Evolutionary conservation across 2,888 invertebrate species (phyloP).

Genomic region (Phytoseiulus persimilis): DNA sequence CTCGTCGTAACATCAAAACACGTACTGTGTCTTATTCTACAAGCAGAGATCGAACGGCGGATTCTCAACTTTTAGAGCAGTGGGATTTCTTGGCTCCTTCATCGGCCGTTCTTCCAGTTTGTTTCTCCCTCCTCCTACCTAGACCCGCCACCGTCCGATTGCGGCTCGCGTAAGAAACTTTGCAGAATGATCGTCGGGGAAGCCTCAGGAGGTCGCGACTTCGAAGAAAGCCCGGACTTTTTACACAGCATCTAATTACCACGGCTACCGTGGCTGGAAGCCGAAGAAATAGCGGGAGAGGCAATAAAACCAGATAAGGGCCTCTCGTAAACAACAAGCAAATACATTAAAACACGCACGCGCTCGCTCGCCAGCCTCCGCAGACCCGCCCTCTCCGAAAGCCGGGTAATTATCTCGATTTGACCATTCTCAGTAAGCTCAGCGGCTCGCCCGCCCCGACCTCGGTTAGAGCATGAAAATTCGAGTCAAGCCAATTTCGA

Average conservation of each 20-base stretch:
- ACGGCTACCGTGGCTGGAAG: neutral
- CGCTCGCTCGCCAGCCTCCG: neutral
- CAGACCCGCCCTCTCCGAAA: neutral
- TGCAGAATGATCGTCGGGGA: neutral
- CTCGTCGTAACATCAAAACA: neutral
- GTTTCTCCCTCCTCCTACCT: too few relatives aligned
- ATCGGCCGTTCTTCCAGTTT: too few relatives aligned
- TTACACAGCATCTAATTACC: neutral
- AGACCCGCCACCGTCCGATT: neutral
- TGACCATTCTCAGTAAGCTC: neutral
- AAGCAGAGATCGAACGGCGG: neutral
- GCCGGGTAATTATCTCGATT: neutral
- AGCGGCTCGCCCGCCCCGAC: neutral
- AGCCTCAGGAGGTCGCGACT: neutral
- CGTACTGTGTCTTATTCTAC: neutral
- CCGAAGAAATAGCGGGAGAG: neutral
- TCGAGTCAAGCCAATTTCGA: neutral
- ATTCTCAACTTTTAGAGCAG: neutral
- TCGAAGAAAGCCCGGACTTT: neutral
- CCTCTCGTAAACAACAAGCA: slow-evolving; percentile 5
- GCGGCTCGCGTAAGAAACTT: neutral
- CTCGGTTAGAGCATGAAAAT: neutral
- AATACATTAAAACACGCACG: slow-evolving; percentile 5
- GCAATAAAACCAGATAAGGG: slow-evolving; percentile 5
- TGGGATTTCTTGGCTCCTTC: neutral